These are phyloP conservation scores for Incurvaria masculella DNA, from an alignment of 2,888 invertebrate genomes.

Conservation along the genomic window DNA sequence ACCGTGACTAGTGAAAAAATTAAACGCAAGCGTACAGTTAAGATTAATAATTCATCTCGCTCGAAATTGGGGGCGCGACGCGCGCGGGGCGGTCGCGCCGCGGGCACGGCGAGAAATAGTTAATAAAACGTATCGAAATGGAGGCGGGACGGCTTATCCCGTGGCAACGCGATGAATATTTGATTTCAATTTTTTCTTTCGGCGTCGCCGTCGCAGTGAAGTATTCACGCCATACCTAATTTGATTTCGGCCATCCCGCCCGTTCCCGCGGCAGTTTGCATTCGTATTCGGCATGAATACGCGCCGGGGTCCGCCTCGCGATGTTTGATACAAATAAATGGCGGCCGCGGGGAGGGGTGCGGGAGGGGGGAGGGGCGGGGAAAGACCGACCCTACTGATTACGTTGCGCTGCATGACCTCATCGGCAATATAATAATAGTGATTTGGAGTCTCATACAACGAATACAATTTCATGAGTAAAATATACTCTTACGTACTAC, in stretches of 20 bases:
- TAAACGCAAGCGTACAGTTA: slow-evolving; percentile 9
- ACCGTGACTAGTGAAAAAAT: slow-evolving; percentile 1
- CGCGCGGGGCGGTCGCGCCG: not conserved
- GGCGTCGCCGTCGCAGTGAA: slow-evolving; percentile 48
- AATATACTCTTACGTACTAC: too few species aligned
- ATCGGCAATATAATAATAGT: not conserved
- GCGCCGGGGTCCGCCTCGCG: slow-evolving; percentile 50
- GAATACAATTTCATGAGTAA: too few species aligned
- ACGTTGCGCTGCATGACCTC: slow-evolving; percentile 27
- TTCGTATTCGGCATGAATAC: slow-evolving; percentile 56
- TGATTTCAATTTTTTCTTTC: slow-evolving; percentile 54
- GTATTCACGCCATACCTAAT: slow-evolving; percentile 57
- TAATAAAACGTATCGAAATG: slow-evolving; percentile 57
- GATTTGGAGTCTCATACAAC: too few species aligned
- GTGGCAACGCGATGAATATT: slow-evolving; percentile 57
- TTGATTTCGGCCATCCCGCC: slow-evolving; percentile 55
- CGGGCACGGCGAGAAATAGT: slow-evolving; percentile 37
- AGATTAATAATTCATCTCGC: slow-evolving; percentile 25
- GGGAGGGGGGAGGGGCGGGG: too few species aligned
- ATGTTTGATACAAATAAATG: slow-evolving; percentile 56
- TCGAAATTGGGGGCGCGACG: slow-evolving; percentile 16
- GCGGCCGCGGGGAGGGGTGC: too few species aligned
- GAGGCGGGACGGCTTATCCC: slow-evolving; percentile 55
- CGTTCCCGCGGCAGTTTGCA: slow-evolving; percentile 54
- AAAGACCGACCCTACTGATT: slow-evolving; percentile 54